phyloP scores from a whole-genome alignment of 2,113 vertebrate species.

The Gadus chalcogrammus region DNA sequence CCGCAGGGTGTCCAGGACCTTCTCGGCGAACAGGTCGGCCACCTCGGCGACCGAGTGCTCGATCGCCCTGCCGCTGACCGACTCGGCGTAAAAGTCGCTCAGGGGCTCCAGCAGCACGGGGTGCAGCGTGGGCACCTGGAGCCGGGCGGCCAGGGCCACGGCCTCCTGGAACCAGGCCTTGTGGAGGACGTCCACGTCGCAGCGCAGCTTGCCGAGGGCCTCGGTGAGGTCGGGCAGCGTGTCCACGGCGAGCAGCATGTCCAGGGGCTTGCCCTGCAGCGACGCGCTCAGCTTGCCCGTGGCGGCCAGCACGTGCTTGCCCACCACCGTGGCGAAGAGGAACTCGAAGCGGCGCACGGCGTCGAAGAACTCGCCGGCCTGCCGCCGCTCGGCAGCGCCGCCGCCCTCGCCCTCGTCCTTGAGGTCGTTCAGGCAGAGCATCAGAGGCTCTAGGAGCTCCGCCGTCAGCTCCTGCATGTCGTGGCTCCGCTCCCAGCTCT shows the following conservation, averaged over 20 bases:
- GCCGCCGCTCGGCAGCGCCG: conserved; percentile 35
- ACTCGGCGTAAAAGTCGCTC: conserved; percentile 71
- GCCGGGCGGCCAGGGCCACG: conserved; percentile 56
- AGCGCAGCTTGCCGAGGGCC: conserved; percentile 56
- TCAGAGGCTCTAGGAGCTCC: conserved; percentile 61
- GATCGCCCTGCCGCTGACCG: conserved; percentile 57
- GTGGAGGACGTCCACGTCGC: conserved; percentile 65
- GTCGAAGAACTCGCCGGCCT: conserved; percentile 58
- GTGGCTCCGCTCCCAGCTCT: conserved; percentile 73
- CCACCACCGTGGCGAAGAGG: conserved; percentile 66
- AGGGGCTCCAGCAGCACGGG: conserved; percentile 64
- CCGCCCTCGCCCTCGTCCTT: conserved; percentile 54
- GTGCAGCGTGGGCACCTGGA: conserved; percentile 63
- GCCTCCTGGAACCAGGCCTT: conserved; percentile 75
- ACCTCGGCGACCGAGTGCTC: conserved; percentile 68
- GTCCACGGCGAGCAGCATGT: conserved; percentile 66
- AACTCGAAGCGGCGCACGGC: conserved; percentile 71
- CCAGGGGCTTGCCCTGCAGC: conserved; percentile 72
- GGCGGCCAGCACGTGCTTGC: conserved; percentile 59
- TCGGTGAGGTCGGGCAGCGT: conserved; percentile 57
- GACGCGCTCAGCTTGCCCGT: conserved; percentile 66
- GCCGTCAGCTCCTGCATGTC: conserved; percentile 66
- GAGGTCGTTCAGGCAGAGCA: conserved; percentile 65
- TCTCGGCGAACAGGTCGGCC: conserved; percentile 66
- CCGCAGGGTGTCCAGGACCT: conserved; percentile 65